Conservation (phyloP, 2,888 invertebrate species). For the Drosophila pegasa region DNA sequence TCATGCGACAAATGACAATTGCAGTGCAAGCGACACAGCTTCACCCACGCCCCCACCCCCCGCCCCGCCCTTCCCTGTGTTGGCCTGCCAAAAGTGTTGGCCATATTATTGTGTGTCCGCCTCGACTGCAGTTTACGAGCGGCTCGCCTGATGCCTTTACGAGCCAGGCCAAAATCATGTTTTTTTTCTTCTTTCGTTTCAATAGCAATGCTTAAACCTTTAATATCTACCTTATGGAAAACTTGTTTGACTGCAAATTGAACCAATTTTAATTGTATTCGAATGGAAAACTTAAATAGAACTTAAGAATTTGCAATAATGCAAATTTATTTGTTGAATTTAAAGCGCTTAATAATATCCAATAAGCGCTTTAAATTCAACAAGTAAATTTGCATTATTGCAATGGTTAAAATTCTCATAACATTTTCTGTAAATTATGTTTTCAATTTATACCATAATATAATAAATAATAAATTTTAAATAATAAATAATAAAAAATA, state of each 20-base stretch:
- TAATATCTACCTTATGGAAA: not conserved
- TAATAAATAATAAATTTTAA: no score
- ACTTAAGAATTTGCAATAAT: no score
- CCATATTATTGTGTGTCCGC: conserved; percentile 23
- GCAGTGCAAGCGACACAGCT: conserved; percentile 71
- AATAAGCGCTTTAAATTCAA: no score
- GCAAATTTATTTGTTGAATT: no score
- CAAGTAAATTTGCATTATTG: no score
- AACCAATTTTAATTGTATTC: no score
- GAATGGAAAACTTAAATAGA: no score
- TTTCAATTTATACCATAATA: no score
- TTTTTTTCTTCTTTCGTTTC: not conserved
- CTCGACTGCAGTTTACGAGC: conserved; percentile 49
- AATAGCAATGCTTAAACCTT: not conserved
- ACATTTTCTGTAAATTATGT: no score
- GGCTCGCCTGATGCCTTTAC: conserved; percentile 32
- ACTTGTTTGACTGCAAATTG: not conserved
- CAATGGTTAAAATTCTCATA: no score
- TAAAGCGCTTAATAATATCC: no score
- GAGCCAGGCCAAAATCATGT: conserved; percentile 18
- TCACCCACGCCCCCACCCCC: conserved; percentile 8
- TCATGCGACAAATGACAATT: conserved; percentile 71
- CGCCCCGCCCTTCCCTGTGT: not conserved
- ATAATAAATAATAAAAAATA: no score
- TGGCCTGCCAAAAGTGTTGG: conserved; percentile 18